Base-by-base conservation (phyloP, 2,888 invertebrate genomes). In the Drosophila hamatofila region DNA sequence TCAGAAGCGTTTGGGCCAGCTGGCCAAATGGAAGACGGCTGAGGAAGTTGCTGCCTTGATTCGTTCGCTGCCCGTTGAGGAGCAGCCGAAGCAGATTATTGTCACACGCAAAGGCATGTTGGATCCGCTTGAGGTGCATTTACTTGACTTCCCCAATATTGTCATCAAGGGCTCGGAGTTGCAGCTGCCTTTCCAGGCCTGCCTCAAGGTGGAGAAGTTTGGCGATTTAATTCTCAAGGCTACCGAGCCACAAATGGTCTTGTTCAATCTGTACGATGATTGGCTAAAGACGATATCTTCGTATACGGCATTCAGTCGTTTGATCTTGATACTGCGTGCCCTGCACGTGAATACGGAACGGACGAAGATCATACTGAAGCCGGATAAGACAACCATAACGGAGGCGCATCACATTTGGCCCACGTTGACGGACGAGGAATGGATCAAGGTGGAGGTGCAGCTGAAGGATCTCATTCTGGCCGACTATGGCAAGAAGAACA, bases 381-480 rank as follows among this genome's bases (percentile, higher is more conserved):
- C 99, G 0, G 99, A 99, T 93, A 99, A 99, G 93, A 99, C 99
- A 0, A 99, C 99, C 0, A 96, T 99, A 56, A 99, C 99, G 0
- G 99, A 99, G 93, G 97, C 98, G 0, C 99, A 99, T 94, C 99
- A 99, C 93, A 99, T 99, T 93, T 99, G 99, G 99, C 99, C 99
- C 0, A 97, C 98, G 0, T 94, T 99, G 8, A 95, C 97, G 0
- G 99, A 99, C 90, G 99, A 99, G 89, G 99, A 99, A 93, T 99
- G 99, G 99, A 98, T 99, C 92, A 99, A 99, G 93, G 98, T 99
- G 49, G 99, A 99, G 93, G 98, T 99, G 33, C 98, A 98, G 90
- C 94, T 99, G 25, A 99, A 99, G 92, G 99, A 99, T 93, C 95
- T 99, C 71, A 99, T 99, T 89, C 94, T 99, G 61, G 99, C 99